Evolutionary conservation across 2,888 invertebrate genomes (phyloP).

Genomic region (Ophioninae sp.): DNA sequence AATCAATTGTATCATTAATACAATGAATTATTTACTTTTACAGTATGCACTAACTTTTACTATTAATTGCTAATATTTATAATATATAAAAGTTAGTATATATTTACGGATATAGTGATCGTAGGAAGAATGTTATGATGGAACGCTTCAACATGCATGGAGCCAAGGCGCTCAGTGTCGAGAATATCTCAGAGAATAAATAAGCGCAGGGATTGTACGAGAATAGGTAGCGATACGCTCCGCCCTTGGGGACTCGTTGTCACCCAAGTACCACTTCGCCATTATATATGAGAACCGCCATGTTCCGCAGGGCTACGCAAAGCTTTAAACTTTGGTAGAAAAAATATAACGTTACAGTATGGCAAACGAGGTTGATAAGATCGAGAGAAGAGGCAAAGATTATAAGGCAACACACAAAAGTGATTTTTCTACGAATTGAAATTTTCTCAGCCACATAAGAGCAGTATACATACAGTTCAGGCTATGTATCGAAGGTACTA

Average conservation of each 20-base stretch:
- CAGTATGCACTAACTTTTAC: not conserved
- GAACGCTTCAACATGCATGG: conserved; percentile 45
- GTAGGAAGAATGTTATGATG: conserved; percentile 36
- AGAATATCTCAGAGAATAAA: conserved; percentile 45
- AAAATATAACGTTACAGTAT: conserved; percentile 36
- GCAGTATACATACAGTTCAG: not conserved
- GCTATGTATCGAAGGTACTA: not conserved
- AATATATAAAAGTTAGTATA: no score
- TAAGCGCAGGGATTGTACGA: conserved; percentile 36
- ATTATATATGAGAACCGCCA: conserved; percentile 56
- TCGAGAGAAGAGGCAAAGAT: conserved; percentile 30
- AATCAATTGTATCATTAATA: conserved; percentile 16
- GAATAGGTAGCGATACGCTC: conserved; percentile 53
- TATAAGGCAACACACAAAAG: conserved; percentile 34
- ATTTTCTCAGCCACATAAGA: conserved; percentile 32
- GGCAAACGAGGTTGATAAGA: conserved; percentile 16
- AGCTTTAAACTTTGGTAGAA: conserved; percentile 48
- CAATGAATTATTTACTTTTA: conserved; percentile 21
- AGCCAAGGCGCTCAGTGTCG: conserved; percentile 33
- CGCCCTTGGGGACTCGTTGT: conserved; percentile 59
- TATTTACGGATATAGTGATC: conserved; percentile 55
- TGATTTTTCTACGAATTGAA: conserved; percentile 55
- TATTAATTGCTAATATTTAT: no score
- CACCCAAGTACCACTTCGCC: conserved; percentile 58
- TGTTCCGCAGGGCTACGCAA: conserved; percentile 32